A percentile compares a stretch with the other conserved stretches of the same genome.
These are phyloP conservation scores for Eucidaris tribuloides DNA, from an alignment of 35 echinoderm and acorn worm genomes.

Conservation along the genomic window DNA sequence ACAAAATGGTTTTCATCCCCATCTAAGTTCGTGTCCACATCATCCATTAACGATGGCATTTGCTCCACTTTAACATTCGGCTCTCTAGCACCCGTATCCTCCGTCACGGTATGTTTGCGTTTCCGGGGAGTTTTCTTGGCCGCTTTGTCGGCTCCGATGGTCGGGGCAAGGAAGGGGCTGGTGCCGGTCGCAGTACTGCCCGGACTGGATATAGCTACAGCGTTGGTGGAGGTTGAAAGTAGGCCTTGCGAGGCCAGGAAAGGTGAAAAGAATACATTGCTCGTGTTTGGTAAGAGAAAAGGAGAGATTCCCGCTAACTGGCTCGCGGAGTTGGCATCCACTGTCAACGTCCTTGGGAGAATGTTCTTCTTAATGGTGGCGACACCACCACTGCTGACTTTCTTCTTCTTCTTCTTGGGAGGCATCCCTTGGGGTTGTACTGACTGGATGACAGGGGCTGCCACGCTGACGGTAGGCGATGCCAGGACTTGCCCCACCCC, in stretches of 20 bases:
- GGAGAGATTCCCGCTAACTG: constrained; percentile 64
- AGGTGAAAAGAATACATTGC: constrained; percentile 81
- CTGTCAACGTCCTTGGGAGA: constrained; percentile 18
- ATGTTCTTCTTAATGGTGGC: background rate
- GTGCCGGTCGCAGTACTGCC: too few species aligned
- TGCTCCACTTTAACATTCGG: too few species aligned
- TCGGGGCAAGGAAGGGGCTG: too few species aligned
- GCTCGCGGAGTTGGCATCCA: constrained; percentile 3
- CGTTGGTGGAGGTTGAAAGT: constrained; percentile 19
- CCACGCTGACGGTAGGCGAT: background rate
- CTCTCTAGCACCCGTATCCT: too few species aligned
- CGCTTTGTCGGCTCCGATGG: too few species aligned
- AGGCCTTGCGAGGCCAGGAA: constrained; percentile 70
- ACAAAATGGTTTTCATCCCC: too few species aligned
- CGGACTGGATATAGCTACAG: background rate
- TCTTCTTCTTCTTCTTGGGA: constrained; percentile 57
- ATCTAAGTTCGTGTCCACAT: too few species aligned
- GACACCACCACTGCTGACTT: background rate
- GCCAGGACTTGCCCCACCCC: background rate
- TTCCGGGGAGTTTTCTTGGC: too few species aligned
- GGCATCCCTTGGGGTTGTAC: background rate
- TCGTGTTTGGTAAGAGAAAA: constrained; percentile 60
- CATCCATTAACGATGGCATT: too few species aligned
- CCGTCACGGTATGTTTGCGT: too few species aligned
- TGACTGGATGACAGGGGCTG: background rate